A percentile compares a stretch with the other conserved stretches of the same genome.
Conservation (phyloP, 2,797 vertebrate genomes). For the Sebastolobus altivelis region DNA sequence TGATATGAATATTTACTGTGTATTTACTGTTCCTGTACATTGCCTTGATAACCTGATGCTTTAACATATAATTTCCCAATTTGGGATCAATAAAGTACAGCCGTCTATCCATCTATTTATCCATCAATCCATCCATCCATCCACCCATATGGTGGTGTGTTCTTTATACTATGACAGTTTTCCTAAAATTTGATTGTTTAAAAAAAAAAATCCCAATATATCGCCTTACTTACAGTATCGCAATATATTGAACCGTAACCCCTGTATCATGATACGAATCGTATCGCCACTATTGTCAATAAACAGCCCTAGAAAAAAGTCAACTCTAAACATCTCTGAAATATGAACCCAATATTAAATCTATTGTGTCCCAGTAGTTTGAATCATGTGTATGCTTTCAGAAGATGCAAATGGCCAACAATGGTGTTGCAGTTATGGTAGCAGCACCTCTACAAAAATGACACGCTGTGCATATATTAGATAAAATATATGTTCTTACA, state of each 20-base stretch:
- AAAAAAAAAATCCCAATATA: not conserved
- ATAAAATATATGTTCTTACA: not conserved
- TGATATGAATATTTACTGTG: too few species aligned
- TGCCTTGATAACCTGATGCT: too few species aligned
- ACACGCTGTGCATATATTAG: not conserved
- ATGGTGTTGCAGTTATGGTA: not conserved
- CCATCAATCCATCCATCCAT: too few species aligned
- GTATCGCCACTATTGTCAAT: not conserved
- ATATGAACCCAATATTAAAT: not conserved
- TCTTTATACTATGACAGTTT: too few species aligned
- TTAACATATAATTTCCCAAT: too few species aligned
- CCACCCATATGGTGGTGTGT: too few species aligned
- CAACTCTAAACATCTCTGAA: not conserved
- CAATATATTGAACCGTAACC: not conserved
- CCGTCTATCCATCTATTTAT: too few species aligned
- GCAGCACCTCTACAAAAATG: not conserved
- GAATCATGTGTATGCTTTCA: not conserved
- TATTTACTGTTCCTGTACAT: too few species aligned
- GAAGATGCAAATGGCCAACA: too few species aligned
- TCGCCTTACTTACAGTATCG: not conserved
- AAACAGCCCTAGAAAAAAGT: not conserved
- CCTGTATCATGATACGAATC: not conserved
- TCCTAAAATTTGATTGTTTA: too few species aligned
- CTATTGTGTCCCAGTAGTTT: not conserved
- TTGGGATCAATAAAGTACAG: too few species aligned